These are phyloP conservation scores for Bombus cullumanus DNA, from an alignment of 1,140 invertebrate species.

Conservation along the genomic window DNA sequence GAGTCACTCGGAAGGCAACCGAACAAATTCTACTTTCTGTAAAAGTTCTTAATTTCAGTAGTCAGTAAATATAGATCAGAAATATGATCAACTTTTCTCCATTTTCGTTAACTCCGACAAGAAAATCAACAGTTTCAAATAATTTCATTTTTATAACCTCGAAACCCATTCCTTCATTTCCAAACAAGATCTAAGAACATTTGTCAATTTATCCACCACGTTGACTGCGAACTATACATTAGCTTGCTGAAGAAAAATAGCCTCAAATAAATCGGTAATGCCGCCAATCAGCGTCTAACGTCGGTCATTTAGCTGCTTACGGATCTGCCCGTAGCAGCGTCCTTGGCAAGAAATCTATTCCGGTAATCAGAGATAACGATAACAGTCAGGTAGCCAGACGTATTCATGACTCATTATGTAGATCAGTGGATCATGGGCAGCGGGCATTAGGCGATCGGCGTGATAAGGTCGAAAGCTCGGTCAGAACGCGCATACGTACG, in stretches of 20 bases:
- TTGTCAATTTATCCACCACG: background rate
- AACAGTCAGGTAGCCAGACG: slow-evolving; percentile 46
- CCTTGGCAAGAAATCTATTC: slow-evolving; percentile 46
- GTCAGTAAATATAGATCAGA: background rate
- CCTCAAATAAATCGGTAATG: background rate
- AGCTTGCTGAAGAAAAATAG: background rate
- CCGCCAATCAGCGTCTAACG: background rate
- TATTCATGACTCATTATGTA: slow-evolving; percentile 57
- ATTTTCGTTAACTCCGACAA: background rate
- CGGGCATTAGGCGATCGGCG: slow-evolving; percentile 48
- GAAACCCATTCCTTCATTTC: background rate
- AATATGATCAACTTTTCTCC: no score
- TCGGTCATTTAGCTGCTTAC: background rate
- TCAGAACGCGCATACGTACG: slow-evolving; percentile 43
- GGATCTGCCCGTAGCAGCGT: background rate
- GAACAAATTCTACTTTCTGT: background rate
- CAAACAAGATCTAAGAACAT: background rate
- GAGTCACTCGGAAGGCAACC: no score
- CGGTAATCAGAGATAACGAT: slow-evolving; percentile 52
- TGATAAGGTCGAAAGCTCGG: slow-evolving; percentile 55
- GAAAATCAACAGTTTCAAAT: background rate
- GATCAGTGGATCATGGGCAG: slow-evolving; percentile 51
- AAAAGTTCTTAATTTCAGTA: background rate
- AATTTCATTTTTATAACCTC: no score
- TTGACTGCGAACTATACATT: background rate